Evolutionary conservation across 1,140 invertebrate genomes (phyloP).

Genomic region (Scaptomyza hsui): DNA sequence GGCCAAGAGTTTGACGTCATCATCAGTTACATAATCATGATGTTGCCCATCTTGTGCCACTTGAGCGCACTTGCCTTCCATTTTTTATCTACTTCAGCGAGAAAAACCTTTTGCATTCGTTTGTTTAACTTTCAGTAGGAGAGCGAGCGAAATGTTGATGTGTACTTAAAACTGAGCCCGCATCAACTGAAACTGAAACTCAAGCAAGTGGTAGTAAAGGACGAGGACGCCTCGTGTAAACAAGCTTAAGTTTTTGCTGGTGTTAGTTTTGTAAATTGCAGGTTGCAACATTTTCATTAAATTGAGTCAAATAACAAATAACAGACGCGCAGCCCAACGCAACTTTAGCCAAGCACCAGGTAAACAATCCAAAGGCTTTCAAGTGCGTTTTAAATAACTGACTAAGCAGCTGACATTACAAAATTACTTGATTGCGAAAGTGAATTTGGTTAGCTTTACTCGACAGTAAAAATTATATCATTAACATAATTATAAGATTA

Average conservation of each 20-base stretch:
- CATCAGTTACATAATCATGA: slow-evolving; percentile 16
- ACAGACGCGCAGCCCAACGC: slow-evolving; percentile 18
- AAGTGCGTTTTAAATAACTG: slow-evolving; percentile 57
- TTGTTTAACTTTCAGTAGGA: slow-evolving; percentile 64
- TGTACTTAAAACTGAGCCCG: slow-evolving; percentile 73
- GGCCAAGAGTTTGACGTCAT: slow-evolving; percentile 14
- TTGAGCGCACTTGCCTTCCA: slow-evolving; percentile 43
- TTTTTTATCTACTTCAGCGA: slow-evolving; percentile 38
- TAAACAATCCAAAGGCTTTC: slow-evolving; percentile 57
- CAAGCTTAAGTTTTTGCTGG: slow-evolving; percentile 69
- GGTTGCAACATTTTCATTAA: slow-evolving; percentile 82
- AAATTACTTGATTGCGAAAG: slow-evolving; percentile 39
- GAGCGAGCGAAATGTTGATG: slow-evolving; percentile 42
- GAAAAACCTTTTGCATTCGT: slow-evolving; percentile 63
- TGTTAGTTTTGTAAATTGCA: slow-evolving; percentile 78
- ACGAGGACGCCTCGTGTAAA: slow-evolving; percentile 47
- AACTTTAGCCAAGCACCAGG: slow-evolving; percentile 13
- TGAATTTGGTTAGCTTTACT: too few species aligned
- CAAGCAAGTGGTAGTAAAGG: neutral
- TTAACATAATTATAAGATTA: neutral
- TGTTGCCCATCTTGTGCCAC: slow-evolving; percentile 19
- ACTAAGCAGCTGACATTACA: slow-evolving; percentile 49
- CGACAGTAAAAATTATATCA: too few species aligned
- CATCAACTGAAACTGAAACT: slow-evolving; percentile 36
- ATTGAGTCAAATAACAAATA: slow-evolving; percentile 78